Conservation (phyloP, 2,888 invertebrate genomes). For the Ptilodon capucinus region DNA sequence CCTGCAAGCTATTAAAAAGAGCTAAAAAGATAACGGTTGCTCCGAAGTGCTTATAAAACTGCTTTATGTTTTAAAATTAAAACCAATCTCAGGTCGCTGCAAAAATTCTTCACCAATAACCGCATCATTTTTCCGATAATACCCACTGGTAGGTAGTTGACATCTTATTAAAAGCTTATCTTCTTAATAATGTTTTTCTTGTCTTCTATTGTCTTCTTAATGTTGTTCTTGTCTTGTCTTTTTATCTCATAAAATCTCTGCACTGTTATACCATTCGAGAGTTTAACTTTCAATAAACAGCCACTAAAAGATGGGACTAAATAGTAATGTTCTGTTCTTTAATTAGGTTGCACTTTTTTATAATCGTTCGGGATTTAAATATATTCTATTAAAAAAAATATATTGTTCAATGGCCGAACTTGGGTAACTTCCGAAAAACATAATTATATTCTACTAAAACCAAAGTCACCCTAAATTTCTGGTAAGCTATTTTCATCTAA, state of each 20-base stretch:
- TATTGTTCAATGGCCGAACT: too few species aligned
- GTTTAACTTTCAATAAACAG: slow-evolving; percentile 54
- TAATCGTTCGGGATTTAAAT: too few species aligned
- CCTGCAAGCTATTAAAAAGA: background rate
- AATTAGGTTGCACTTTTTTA: too few species aligned
- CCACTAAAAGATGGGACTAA: background rate
- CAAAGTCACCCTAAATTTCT: too few species aligned
- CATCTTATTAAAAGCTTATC: slow-evolving; percentile 31
- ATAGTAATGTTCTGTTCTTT: background rate
- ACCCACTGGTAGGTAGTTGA: slow-evolving; percentile 7
- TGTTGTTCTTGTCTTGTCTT: too few species aligned
- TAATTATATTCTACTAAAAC: too few species aligned
- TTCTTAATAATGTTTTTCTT: slow-evolving; percentile 24
- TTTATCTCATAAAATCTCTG: slow-evolving; percentile 54
- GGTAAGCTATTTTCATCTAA: too few species aligned
- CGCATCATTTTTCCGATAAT: slow-evolving; percentile 27
- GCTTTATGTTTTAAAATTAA: background rate
- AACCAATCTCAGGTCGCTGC: background rate
- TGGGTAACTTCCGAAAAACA: too few species aligned
- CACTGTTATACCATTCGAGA: slow-evolving; percentile 34
- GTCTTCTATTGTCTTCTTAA: too few species aligned
- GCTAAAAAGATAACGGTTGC: background rate
- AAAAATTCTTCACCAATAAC: slow-evolving; percentile 8
- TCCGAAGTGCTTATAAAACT: background rate
- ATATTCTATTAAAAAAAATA: too few species aligned